Conservation (phyloP, 2,113 vertebrate genomes). For the Crotalus helleri region DNA sequence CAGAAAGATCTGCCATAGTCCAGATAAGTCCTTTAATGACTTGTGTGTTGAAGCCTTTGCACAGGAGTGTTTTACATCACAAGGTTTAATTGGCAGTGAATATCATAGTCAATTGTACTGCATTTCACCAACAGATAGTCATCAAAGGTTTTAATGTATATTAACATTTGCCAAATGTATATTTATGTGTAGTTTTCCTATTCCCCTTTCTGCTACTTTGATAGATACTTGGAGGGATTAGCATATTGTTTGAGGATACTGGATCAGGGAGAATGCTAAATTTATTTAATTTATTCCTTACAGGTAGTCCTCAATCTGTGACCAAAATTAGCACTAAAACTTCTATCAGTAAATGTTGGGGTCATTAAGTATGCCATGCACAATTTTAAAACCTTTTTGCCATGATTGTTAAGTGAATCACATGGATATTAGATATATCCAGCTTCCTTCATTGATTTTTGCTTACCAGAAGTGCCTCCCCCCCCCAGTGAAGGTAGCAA, state of each 20-base stretch:
- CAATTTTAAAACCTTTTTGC: background rate
- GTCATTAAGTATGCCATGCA: background rate
- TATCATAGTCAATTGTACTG: background rate
- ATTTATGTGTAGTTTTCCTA: background rate
- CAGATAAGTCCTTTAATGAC: background rate
- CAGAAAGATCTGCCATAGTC: background rate
- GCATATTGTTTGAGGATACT: background rate
- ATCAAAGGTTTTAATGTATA: background rate
- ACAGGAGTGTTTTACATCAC: background rate
- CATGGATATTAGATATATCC: background rate
- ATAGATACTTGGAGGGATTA: background rate
- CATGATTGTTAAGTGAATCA: background rate
- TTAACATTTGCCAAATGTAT: background rate
- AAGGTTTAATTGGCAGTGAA: background rate
- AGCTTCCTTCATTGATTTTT: background rate
- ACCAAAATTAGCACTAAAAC: background rate
- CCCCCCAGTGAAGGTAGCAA: background rate
- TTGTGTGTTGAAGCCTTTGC: background rate
- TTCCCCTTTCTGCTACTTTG: background rate
- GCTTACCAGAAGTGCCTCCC: background rate
- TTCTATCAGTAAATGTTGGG: background rate
- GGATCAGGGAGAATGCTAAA: background rate
- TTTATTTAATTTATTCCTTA: background rate
- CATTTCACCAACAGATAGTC: background rate
- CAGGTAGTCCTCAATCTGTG: background rate